phyloP scores from a whole-genome alignment of 2,888 invertebrate species.

The Prosopocoilus inquinatus region DNA sequence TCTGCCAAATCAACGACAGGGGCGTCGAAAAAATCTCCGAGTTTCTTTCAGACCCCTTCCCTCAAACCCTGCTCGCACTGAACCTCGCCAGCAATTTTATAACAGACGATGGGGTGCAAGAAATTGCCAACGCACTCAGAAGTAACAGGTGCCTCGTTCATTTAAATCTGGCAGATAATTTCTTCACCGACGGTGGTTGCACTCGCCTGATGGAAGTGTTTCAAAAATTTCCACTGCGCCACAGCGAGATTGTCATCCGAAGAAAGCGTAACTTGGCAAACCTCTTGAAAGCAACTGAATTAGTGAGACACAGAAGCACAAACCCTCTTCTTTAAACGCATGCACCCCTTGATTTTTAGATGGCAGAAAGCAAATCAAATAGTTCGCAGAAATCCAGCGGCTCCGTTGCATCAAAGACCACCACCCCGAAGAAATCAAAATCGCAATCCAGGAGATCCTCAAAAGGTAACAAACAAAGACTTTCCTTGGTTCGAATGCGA shows the following conservation, averaged over 20 bases:
- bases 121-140: constrained; percentile 42
- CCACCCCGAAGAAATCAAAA: background rate
- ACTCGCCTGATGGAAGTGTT: constrained; percentile 28
- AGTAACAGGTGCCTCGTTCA: constrained; percentile 34
- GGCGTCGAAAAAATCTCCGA: constrained; percentile 36
- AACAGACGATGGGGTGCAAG: constrained; percentile 38
- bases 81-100: constrained; percentile 47
- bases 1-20: constrained; percentile 41
- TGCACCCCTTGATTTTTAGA: background rate
- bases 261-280: constrained; percentile 25
- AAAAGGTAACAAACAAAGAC: background rate
- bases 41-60: constrained; percentile 32
- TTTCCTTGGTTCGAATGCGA: background rate
- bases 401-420: background rate
- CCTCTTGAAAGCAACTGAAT: constrained; percentile 6
- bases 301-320: background rate
- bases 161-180: constrained; percentile 41
- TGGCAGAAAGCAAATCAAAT: background rate
- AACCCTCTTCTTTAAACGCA: background rate
- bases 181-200: constrained; percentile 36
- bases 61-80: constrained; percentile 36
- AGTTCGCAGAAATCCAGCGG: background rate
- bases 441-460: background rate
- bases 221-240: constrained; percentile 38
- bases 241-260: constrained; percentile 41